Percentiles rank a stretch among this genome's conserved stretches.
phyloP scores from a whole-genome alignment of 92 coral and sea anemone species.

The Chrysogorgia sp. region DNA sequence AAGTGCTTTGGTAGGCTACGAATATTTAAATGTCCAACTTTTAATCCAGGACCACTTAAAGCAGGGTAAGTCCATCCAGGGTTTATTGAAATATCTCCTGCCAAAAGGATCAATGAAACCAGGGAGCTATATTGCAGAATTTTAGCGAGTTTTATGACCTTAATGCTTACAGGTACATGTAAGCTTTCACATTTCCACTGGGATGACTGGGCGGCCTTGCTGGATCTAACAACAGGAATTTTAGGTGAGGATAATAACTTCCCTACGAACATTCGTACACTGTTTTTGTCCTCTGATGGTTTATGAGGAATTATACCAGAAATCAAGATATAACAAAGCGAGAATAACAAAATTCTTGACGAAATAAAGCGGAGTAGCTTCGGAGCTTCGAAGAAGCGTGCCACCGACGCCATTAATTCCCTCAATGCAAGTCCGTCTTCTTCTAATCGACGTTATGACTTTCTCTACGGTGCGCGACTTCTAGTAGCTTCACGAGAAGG shows the following conservation, averaged over 20 bases:
- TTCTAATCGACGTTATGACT: too few species aligned
- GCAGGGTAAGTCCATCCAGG: slow-evolving; percentile 61
- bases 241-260: slow-evolving; percentile 2
- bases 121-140: slow-evolving; percentile 45
- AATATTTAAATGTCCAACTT: slow-evolving; percentile 51
- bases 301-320: slow-evolving; percentile 4
- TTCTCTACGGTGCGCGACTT: too few species aligned
- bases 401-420: slow-evolving; percentile 9
- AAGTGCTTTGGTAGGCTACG: slow-evolving; percentile 59
- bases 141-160: slow-evolving; percentile 29
- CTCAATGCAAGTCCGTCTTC: too few species aligned
- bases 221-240: not conserved
- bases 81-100: slow-evolving; percentile 57
- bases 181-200: not conserved
- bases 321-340: not conserved
- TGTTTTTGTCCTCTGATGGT: not conserved
- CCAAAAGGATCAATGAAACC: slow-evolving; percentile 42
- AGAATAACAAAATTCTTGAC: not conserved
- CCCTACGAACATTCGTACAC: not conserved
- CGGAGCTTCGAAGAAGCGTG: not conserved
- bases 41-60: slow-evolving; percentile 53
- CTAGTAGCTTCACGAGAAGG: too few species aligned
- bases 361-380: not conserved
- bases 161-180: not conserved
- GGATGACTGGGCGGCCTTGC: not conserved